These are phyloP conservation scores for Syrphus vitripennis DNA, from an alignment of 2,888 invertebrate species.

Conservation along the genomic window DNA sequence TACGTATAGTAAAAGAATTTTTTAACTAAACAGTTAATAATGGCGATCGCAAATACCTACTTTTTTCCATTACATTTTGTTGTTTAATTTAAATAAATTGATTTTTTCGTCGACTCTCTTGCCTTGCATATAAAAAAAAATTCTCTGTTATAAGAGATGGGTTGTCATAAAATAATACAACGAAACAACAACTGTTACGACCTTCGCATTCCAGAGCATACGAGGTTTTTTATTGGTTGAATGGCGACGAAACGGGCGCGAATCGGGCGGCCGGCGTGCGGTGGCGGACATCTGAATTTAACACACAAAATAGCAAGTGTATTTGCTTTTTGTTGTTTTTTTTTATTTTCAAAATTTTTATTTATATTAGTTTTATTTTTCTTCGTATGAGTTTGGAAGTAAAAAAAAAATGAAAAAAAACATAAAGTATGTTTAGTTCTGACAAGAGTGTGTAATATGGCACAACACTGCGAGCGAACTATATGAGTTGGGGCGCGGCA, in stretches of 20 bases:
- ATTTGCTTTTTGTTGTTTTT: constrained; percentile 32
- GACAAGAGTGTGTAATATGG: constrained; percentile 27
- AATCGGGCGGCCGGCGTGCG: constrained; percentile 2
- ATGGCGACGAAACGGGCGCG: constrained; percentile 44
- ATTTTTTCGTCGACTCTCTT: constrained; percentile 49
- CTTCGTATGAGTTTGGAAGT: constrained; percentile 26
- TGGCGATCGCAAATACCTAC: constrained; percentile 41
- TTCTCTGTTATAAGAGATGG: constrained; percentile 39
- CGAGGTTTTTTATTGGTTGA: constrained; percentile 69
- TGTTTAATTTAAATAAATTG: constrained; percentile 35
- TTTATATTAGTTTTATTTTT: constrained; percentile 25
- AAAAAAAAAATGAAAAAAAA: not conserved
- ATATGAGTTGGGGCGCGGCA: not conserved
- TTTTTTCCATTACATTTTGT: constrained; percentile 25
- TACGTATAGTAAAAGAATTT: not conserved
- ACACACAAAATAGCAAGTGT: constrained; percentile 67
- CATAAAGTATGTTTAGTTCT: constrained; percentile 30
- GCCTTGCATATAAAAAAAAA: constrained; percentile 18
- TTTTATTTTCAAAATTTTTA: not conserved
- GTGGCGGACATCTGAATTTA: constrained; percentile 60
- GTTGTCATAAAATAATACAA: constrained; percentile 59
- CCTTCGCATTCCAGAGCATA: constrained; percentile 72
- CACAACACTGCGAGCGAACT: not conserved
- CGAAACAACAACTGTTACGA: constrained; percentile 66
- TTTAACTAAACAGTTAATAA: constrained; percentile 26